Evolutionary conservation across 2,888 invertebrate species (phyloP), one percentile per base, ranked within the genome.

Genomic region (Caenorhabditis sp.): DNA sequence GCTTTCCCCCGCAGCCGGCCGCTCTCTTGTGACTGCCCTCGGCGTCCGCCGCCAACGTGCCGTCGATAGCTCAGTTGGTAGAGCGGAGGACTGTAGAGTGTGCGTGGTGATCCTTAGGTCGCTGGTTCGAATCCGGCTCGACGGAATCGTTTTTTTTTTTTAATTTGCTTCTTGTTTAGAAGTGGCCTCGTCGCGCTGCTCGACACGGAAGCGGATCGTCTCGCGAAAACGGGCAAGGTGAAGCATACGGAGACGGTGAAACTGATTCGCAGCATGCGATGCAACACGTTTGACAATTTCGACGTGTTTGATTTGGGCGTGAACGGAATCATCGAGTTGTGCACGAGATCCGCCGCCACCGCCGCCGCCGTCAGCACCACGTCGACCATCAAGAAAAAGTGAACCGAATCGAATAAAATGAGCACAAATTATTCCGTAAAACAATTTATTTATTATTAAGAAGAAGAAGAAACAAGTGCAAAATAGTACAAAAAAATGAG

Each of bases 111-210:
- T 82, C 80, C 79, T 80, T 82, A 82, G 80, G 80, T 79, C 82
- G 73, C 80, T 82, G 80, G 80, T 82, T 82, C 82, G 80, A 81
- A 78, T 82, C 80, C 82, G 78, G 80, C 79, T 81, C 77, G 74
- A 78, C 77, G 80, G 80, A 80, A 43, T 63, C 13, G 20, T 4
- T 26, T 26, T 13, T 32, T 63, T n/a, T n/a, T n/a, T n/a, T n/a
- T n/a, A n/a, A n/a, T n/a, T n/a, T n/a, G n/a, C n/a, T n/a, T n/a
- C n/a, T n/a, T n/a, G n/a, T 74, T 13, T 27, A 75, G 75, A 39
- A 30, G 62, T 22, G 79, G 76, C 4, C 17, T 73, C 11, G 72
- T 73, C 11, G 53, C 65, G 3, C 52, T 76, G 8, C 24, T 76
- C 9, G 79, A 79, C 52, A 68, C 27, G 5, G 79, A 79, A 59